Base-by-base conservation (phyloP, 2,113 vertebrate species). In the Gymnogyps californianus region DNA sequence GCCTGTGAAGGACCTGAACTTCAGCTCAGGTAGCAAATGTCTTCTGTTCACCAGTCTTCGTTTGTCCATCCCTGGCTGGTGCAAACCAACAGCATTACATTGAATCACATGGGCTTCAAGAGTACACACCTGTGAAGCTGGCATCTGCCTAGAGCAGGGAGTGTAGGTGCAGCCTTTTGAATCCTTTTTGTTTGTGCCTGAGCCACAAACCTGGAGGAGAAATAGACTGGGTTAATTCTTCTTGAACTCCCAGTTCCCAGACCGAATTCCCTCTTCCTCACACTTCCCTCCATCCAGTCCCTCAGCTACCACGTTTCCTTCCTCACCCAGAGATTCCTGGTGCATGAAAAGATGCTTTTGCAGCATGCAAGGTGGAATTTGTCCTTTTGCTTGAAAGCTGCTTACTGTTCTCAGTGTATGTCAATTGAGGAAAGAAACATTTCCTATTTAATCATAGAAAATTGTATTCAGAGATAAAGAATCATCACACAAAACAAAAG, bases 361-460 rank as follows among this genome's bases (percentile, higher is more conserved):
- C 59, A 59, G 28, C n/a, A 19, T n/a, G 1, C 13, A 78, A 65
- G 7, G 16, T 72, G 19, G 25, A 72, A 76, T 74, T 85, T 69
- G 16, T 66, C 52, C 16, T 85, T 80, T 47, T 76, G 26, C 42
- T 42, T 7, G 7, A 85, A 91, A 72, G 29, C 14, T 83, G 25
- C 31, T 84, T 79, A 34, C 31, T 0, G 0, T 65, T 90, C 36
- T 47, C 85, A 4, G 44, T 80, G 34, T 92, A 42, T 76, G 28
- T 80, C 25, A 7, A 6, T 16, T 81, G 71, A 87, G 67, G 82
- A 97, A 78, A 21, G 54, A 95, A 93, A 83, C 10, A 16, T 38
- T 90, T 95, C 81, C 44, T 83, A 55, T 89, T 96, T 72, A 92
- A 78, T 92, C 40, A 72, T 21, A 78, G 69, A 69, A 97, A 96